Percentiles rank a stretch among this genome's conserved stretches.
Evolutionary conservation across 2,797 vertebrate species (phyloP).

Genomic region (Cetoscarus ocellatus): DNA sequence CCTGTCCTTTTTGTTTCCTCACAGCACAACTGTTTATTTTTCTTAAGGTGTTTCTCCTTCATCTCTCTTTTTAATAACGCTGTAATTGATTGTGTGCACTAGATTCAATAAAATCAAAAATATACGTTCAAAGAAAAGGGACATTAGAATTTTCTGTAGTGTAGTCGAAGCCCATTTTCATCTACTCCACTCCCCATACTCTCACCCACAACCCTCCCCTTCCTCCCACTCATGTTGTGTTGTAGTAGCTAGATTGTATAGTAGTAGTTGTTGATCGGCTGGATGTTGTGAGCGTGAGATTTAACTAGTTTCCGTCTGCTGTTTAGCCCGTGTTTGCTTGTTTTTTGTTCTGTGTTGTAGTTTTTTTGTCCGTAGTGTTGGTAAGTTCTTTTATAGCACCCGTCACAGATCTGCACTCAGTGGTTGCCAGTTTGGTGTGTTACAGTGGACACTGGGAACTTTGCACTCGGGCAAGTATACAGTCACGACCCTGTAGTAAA

Average conservation of each 20-base stretch:
- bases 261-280: constrained; percentile 27
- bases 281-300: constrained; percentile 15
- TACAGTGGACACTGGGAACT: constrained; percentile 75
- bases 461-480: constrained; percentile 79
- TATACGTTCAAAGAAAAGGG: constrained; percentile 83
- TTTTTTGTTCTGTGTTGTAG: constrained; percentile 18
- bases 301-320: constrained; percentile 1
- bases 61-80: constrained; percentile 75
- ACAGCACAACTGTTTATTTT: too few species aligned
- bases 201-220: neutral
- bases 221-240: constrained; percentile 31
- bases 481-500: constrained; percentile 58
- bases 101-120: constrained; percentile 93
- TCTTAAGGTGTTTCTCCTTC: constrained; percentile 33
- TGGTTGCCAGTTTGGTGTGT: constrained; percentile 71
- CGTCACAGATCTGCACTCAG: constrained; percentile 71
- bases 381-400: constrained; percentile 66
- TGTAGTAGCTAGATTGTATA: constrained; percentile 56
- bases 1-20: constrained; percentile 51
- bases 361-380: constrained; percentile 35
- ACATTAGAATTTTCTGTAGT: constrained; percentile 71
- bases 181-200: neutral
- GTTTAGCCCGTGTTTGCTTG: constrained; percentile 10
- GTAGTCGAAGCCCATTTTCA: neutral
- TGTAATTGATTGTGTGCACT: constrained; percentile 89